Base-by-base conservation (phyloP, 2,888 invertebrate genomes). In the Hydroisotoma schaefferi region DNA sequence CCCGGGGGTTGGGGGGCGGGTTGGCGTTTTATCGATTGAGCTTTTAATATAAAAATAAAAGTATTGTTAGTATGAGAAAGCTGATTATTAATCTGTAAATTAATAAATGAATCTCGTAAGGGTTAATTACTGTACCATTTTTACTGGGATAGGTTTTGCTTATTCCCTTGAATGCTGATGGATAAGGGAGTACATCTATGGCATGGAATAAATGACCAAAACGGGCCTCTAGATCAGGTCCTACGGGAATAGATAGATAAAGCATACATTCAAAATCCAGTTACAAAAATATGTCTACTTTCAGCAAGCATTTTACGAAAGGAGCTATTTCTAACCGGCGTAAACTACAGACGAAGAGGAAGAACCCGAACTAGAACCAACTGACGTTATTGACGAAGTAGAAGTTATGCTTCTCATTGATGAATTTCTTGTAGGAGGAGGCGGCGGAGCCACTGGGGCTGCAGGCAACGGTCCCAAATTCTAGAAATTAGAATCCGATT, bases 121-220 rank as follows among this genome's bases (percentile, higher is more conserved):
- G 15, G 33, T 10, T 47, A 46, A 25, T 43, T 51, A 38, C 28
- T 79, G 77, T 75, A 82, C 82, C 82, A 76, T 80, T 80, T 77
- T 82, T 82, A 77, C 84, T 85, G 78, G 83, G 84, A 80, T 87
- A 87, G 52, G 84, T 81, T 77, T 87, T 87, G 40, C 81, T 77
- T 74, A 85, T 79, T 72, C 84, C 81, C 70, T 81, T 79, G 78
- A 85, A 88, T 59, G 83, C 82, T 71, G 84, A 85, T 10, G 90
- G 89, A 25, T 79, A 78, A 8, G 89, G 87, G 77, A 90, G 87
- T 69, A 78, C 79, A 59, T 80, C 77, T 2, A 82, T 75, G 15
- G 83, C 77, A 67, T 81, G 82, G 79, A 89, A 90, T 70, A 81
- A 77, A 48, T 83, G 82, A 28, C 81, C 81, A 77, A 86, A 89